Evolutionary conservation across 2,113 vertebrate genomes (phyloP).

Genomic region (Malurus cyaneus): DNA sequence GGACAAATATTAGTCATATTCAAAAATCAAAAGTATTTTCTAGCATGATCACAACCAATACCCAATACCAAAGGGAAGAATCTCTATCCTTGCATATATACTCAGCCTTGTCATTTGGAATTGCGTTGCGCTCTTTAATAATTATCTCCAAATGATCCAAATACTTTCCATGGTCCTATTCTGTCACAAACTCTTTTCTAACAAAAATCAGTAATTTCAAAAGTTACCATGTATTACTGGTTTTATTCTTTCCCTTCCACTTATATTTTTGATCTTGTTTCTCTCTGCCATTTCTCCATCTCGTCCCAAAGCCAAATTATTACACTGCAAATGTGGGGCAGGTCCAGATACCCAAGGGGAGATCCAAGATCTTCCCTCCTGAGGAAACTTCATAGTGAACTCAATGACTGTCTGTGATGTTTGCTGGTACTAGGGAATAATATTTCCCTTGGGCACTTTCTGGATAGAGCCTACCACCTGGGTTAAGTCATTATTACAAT

Average conservation of each 20-base stretch:
- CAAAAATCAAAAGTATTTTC: slow-evolving; percentile 33
- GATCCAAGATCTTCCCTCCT: slow-evolving; percentile 24
- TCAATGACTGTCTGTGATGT: slow-evolving; percentile 66
- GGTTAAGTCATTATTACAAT: slow-evolving; percentile 74
- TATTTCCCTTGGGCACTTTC: slow-evolving; percentile 70
- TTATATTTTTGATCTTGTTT: neutral
- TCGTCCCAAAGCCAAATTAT: neutral
- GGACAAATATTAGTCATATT: slow-evolving; percentile 50
- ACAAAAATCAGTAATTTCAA: neutral
- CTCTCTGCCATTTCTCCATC: neutral
- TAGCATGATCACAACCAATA: slow-evolving; percentile 9
- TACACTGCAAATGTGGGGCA: slow-evolving; percentile 32
- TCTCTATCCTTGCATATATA: neutral
- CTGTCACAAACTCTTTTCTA: neutral
- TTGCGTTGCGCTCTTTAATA: slow-evolving; percentile 1
- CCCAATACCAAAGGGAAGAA: neutral
- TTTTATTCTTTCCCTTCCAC: neutral
- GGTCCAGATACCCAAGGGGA: slow-evolving; percentile 48
- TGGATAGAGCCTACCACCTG: slow-evolving; percentile 72
- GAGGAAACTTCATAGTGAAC: slow-evolving; percentile 20
- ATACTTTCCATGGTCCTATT: neutral
- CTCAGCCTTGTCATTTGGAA: slow-evolving; percentile 18
- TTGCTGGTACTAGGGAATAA: slow-evolving; percentile 72
- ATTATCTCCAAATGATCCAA: slow-evolving; percentile 46
- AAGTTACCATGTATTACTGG: neutral